Base-by-base conservation (phyloP, 2,113 vertebrate genomes). In the Amblyornis subalaris region DNA sequence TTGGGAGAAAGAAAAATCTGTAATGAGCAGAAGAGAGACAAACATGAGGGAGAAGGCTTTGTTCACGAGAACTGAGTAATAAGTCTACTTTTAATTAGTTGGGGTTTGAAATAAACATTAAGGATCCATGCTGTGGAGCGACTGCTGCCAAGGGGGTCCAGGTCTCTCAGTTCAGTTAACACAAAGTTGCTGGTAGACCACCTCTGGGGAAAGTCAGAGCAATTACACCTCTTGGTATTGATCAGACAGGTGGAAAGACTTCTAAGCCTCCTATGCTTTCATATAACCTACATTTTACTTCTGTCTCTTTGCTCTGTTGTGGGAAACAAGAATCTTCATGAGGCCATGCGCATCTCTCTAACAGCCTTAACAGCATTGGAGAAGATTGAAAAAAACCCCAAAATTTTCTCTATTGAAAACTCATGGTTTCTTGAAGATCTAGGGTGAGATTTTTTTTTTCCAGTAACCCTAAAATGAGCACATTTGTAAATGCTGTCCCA, bases 211-310 rank as follows among this genome's bases (percentile, higher is more conserved):
- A 61, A 88, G 88, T 60, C 80, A 74, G 77, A 79, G 85, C 65
- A 83, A 89, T 88, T 89, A 10, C 47, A 71, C 60, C 67, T 65
- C 74, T 62, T 44, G 26, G 22, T 17, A 65, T 24, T 90, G 85
- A 71, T 92, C 88, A 94, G 74, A 70, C 51, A 79, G 44, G 71
- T 85, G 84, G 81, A 92, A 94, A 67, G 47, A 55, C 65, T 92
- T 96, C 50, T 86, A 50, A 97, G 71, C 38, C 44, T 54, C 42
- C 47, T 48, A 7, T 70, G 47, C 54, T 83, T 85, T 44, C 64
- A 42, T 66, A 33, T 18, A 57, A 40, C 16, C 45, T 58, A 19
- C 28, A 7, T 67, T 73, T 64, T 70, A 24, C 16, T 64, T 76
- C 40, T 44, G 7, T 80, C 8, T 15, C 42, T 67, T 70, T 40